Base-by-base conservation (phyloP, 2,113 vertebrate species). In the Oriolus oriolus region DNA sequence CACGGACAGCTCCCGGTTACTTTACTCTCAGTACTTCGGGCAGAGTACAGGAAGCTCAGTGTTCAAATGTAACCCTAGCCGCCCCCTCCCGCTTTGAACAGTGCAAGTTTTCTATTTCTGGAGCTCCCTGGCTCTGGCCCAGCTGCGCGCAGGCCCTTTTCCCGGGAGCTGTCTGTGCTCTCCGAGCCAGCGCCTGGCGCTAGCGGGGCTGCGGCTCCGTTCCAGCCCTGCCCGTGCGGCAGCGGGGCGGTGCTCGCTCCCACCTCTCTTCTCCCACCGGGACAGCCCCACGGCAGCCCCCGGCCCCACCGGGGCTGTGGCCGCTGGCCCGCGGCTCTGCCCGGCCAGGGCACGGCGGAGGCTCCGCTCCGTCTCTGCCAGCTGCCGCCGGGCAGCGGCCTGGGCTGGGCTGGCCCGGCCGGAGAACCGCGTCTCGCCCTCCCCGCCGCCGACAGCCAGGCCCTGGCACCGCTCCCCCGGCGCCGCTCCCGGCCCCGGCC, bases 1-100 rank as follows among this genome's bases (percentile, higher is more conserved):
- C 50, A 1, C 35, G 0, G 35, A 3, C 65, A 14, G 15, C 19
- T 13, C 45, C 0, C 47, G 7, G 11, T 4, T 16, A 1, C 31
- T 45, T 14, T 1, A 8, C 13, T 24, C 53, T 33, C 68, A 2
- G 8, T 2, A 16, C 35, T 18, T 10, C 16, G 13, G 49, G 19
- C 2, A 6, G 19, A 39, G 37, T 2, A 2, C 5, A 18, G 45
- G 21, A 9, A 22, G 22, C 27, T 30, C 35, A 11, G 24, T 0
- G 52, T 4, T 63, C 74, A 41, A 2, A 7, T 21, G 20, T 28
- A 39, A 57, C 70, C 61, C 28, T 14, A 0, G 45, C 30, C 54
- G 47, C 22, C 52, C 26, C 26, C 35, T 50, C 54, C 17, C 15
- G 45, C 69, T 27, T 5, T 3, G 6, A 61, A 15, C 45, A 18